phyloP scores from a whole-genome alignment of 1,140 invertebrate species.

The Drosophila bocqueti region DNA sequence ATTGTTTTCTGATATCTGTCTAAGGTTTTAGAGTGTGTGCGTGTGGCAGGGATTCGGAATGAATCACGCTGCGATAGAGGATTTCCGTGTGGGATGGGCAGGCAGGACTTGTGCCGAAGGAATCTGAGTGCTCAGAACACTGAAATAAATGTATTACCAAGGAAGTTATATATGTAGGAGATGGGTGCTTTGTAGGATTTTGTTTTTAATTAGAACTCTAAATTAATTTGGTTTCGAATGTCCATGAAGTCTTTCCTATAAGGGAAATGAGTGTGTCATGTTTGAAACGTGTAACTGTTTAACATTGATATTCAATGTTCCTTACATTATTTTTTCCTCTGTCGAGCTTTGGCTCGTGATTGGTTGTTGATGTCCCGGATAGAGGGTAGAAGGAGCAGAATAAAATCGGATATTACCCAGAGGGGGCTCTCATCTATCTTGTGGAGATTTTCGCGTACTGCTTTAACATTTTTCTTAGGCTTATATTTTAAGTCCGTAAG shows the following conservation, averaged over 20 bases:
- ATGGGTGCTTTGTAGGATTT: not conserved
- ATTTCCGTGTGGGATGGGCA: slow-evolving; percentile 14
- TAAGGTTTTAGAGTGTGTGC: slow-evolving; percentile 18
- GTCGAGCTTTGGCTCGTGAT: slow-evolving; percentile 1
- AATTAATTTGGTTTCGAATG: not conserved
- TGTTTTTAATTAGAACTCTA: not conserved
- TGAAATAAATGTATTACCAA: not conserved
- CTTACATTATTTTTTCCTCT: not conserved
- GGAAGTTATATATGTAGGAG: too few relatives aligned
- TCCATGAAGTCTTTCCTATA: too few relatives aligned
- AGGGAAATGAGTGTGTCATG: too few relatives aligned
- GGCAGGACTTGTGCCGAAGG: slow-evolving; percentile 6
- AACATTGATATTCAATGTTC: not conserved
- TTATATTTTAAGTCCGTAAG: slow-evolving; percentile 21
- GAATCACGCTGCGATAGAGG: slow-evolving; percentile 37
- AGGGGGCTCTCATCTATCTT: slow-evolving; percentile 29
- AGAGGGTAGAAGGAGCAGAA: not conserved
- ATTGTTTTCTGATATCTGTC: slow-evolving; percentile 67
- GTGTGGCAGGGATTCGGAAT: slow-evolving; percentile 45
- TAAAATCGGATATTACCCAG: slow-evolving; percentile 23
- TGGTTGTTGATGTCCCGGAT: not conserved
- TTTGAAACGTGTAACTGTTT: too few relatives aligned
- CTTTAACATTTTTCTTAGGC: slow-evolving; percentile 22
- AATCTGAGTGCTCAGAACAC: not conserved
- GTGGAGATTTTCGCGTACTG: slow-evolving; percentile 16